Evolutionary conservation across 2,113 vertebrate species (phyloP).

Genomic region (Brachyhypopomus gauderio): DNA sequence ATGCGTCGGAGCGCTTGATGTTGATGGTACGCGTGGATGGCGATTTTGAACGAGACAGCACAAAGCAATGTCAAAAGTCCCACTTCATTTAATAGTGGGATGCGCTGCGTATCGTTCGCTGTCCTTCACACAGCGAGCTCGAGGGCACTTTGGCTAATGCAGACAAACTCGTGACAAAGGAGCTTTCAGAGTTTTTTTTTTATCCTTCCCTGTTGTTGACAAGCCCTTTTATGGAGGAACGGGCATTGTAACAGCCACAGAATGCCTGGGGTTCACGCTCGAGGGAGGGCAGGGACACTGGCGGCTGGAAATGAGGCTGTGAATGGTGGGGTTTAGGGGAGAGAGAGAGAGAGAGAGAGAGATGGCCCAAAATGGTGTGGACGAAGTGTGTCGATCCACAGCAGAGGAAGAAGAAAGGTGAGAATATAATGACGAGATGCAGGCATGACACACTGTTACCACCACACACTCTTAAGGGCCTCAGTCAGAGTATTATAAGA

Average conservation of each 20-base stretch:
- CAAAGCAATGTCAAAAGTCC: conserved; percentile 33
- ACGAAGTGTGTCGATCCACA: neutral
- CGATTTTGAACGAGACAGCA: conserved; percentile 20
- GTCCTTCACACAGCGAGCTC: conserved; percentile 25
- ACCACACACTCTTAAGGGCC: neutral
- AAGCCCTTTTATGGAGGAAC: conserved; percentile 38
- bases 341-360: neutral
- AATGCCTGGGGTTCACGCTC: conserved; percentile 21
- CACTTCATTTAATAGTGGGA: conserved; percentile 16
- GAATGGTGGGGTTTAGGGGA: conserved; percentile 38
- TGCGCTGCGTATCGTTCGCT: neutral
- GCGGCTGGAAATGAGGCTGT: conserved; percentile 32
- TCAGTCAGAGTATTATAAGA: conserved; percentile 15
- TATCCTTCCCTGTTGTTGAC: conserved; percentile 42
- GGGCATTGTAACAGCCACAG: conserved; percentile 36
- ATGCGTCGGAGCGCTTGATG: conserved; percentile 5
- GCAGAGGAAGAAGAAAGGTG: conserved; percentile 34
- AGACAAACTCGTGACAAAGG: conserved; percentile 48
- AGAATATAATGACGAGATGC: conserved; percentile 41
- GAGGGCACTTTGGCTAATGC: conserved; percentile 52
- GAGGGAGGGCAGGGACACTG: conserved; percentile 14
- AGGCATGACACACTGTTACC: conserved; percentile 33
- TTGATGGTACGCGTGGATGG: conserved; percentile 1
- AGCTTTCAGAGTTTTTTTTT: conserved; percentile 23
- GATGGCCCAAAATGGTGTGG: neutral